Evolutionary conservation across 1,140 invertebrate species (phyloP).

Genomic region (Wiebesia pumilae): DNA sequence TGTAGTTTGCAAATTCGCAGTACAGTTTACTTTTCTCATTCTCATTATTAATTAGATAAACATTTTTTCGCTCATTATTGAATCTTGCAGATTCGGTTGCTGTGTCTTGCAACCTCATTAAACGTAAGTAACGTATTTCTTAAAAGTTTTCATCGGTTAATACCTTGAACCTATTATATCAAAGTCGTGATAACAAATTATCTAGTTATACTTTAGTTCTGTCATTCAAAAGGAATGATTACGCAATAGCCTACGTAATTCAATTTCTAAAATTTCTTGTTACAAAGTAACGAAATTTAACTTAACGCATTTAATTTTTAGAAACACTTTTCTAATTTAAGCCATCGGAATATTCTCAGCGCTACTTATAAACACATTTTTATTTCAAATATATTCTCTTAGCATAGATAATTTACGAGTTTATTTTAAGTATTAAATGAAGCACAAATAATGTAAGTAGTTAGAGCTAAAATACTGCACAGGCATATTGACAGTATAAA

Average conservation of each 20-base stretch:
- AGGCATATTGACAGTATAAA: too few species aligned
- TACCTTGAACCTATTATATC: conserved; percentile 41
- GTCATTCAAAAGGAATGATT: neutral
- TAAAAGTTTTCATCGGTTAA: conserved; percentile 10
- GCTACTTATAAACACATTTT: too few species aligned
- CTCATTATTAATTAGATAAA: neutral
- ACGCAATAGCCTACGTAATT: neutral
- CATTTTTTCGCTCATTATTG: neutral
- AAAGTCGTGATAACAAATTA: neutral
- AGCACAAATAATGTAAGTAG: too few species aligned
- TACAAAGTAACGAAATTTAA: neutral
- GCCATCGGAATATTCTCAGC: too few species aligned
- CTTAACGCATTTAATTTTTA: too few species aligned
- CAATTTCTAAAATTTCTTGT: neutral
- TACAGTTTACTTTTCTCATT: neutral
- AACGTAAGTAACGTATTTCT: neutral
- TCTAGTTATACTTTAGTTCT: neutral
- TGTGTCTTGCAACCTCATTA: neutral
- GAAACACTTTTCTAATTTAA: neutral
- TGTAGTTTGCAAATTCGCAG: neutral
- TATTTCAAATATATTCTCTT: too few species aligned
- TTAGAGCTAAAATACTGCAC: too few species aligned
- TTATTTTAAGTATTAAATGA: too few species aligned
- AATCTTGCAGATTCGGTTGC: neutral
- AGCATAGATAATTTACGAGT: too few species aligned